Conservation (phyloP, 2,797 vertebrate species). For the Emys orbicularis region DNA sequence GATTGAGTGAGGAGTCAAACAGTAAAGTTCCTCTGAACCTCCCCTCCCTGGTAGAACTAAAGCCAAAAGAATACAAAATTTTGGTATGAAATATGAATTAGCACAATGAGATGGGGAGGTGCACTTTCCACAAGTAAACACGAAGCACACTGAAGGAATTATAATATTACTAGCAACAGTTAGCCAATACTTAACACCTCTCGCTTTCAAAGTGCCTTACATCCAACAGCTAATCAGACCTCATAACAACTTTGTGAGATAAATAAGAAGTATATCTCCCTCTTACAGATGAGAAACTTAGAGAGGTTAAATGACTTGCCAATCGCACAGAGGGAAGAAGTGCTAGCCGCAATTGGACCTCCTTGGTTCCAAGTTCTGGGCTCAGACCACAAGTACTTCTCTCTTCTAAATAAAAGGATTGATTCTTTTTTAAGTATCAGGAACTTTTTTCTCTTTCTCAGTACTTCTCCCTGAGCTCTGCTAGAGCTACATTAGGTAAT, state of each 20-base stretch:
- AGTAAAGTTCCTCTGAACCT: background rate
- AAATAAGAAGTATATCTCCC: background rate
- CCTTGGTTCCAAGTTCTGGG: background rate
- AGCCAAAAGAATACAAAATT: background rate
- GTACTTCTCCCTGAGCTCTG: background rate
- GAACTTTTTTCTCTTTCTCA: background rate
- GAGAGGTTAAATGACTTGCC: fast-evolving
- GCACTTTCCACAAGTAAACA: background rate
- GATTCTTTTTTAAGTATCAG: background rate
- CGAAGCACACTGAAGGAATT: background rate
- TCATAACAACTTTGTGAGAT: background rate
- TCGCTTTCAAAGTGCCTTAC: background rate
- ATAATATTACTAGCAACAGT: background rate
- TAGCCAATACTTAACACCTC: background rate
- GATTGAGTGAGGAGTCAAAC: background rate
- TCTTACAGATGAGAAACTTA: background rate
- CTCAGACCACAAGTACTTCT: background rate
- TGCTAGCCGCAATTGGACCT: background rate
- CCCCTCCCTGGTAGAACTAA: background rate
- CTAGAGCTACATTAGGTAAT: background rate
- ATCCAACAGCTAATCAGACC: background rate
- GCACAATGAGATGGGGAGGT: background rate
- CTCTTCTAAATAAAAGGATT: background rate
- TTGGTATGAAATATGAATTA: background rate
- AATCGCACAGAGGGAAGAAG: fast-evolving